Base-by-base conservation (phyloP, 2,888 invertebrate species). In the Tachina grossa region DNA sequence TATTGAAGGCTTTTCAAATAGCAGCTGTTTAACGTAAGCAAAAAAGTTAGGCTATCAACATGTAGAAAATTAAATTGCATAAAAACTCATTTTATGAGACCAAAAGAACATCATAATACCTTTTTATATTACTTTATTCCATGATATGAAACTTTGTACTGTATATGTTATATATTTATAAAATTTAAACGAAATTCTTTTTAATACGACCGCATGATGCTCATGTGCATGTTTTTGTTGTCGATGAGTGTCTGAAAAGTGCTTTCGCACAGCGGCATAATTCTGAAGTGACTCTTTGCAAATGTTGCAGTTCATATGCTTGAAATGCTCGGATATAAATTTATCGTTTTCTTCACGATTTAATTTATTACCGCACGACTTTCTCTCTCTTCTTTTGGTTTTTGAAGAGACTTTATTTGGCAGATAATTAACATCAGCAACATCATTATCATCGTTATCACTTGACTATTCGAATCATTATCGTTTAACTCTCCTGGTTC, bases 181-280 rank as follows among this genome's bases (percentile, higher is more conserved):
- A n/a, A n/a, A n/a, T n/a, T n/a, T n/a, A n/a, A n/a, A n/a, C n/a
- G n/a, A n/a, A n/a, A n/a, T n/a, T n/a, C n/a, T n/a, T n/a, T n/a
- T n/a, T n/a, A n/a, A n/a, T n/a, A n/a, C n/a, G n/a, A n/a, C n/a
- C n/a, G n/a, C n/a, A n/a, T n/a, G n/a, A n/a, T n/a, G n/a, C n/a
- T n/a, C n/a, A n/a, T n/a, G n/a, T 0, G 90, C 89, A 74, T 92
- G 93, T 2, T 92, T 92, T 39, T 55, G 49, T 45, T 89, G 87
- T 47, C 91, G 69, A 51, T 88, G 88, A 14, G 49, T 11, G 6
- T 55, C n/a, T 3, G 51, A 49, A 57, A 85, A 87, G 39, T 88
- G 88, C 53, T 66, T 69, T n/a, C 75, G 84, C 41, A 87, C 41
- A 14, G 78, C 75, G 9, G 57, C n/a, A 65, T 86, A 88, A 11